Evolutionary conservation across 35 echinoderm and acorn worm species (phyloP), one percentile per base, ranked within the genome.

Genomic region (Acanthaster planci): DNA sequence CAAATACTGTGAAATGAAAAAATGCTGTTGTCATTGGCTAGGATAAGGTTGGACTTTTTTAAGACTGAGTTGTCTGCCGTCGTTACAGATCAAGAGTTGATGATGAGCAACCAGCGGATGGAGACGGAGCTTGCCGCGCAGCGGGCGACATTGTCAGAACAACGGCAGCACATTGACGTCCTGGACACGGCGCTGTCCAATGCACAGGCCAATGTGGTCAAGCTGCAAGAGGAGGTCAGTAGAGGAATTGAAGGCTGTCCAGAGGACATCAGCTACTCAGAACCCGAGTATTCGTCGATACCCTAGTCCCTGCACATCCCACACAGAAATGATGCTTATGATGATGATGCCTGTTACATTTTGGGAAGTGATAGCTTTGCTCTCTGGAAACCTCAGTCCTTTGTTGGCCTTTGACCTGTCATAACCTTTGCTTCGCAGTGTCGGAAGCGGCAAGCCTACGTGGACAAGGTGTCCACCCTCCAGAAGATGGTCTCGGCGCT

Each of bases 141-240:
- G 55, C 82, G 88, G 30, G 93, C 84, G 0, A 95, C 93, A 8
- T 68, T 95, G 21, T 78, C 85, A 16, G 96, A 99, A 37, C 96
- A 99, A 44, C 87, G 96, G 36, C 79, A 53, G 47, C 96, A 99
- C 56, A 93, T 99, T 18, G 96, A 99, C 32, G 89, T 99, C 17
- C 86, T 99, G 7, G 96, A 99, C 64, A 91, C 92, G 52, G 96
- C 92, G 8, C 72, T 99, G 18, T 99, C 96, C 39, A 99, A 94
- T 67, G 96, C 96, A 39, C 96, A 99, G 76, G 86, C 96, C 31
- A 93, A 99, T 84, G 96, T 94, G 5, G 83, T 87, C 19, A 93
- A 88, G 77, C 75, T 94, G 50, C 92, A 99, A n/a, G 96, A 99
- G 86, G 96, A 99, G 96, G 96, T 99, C 38, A 23, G 83, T 64